Evolutionary conservation across 1,140 invertebrate genomes (phyloP).

Genomic region (Adelges cooleyi): DNA sequence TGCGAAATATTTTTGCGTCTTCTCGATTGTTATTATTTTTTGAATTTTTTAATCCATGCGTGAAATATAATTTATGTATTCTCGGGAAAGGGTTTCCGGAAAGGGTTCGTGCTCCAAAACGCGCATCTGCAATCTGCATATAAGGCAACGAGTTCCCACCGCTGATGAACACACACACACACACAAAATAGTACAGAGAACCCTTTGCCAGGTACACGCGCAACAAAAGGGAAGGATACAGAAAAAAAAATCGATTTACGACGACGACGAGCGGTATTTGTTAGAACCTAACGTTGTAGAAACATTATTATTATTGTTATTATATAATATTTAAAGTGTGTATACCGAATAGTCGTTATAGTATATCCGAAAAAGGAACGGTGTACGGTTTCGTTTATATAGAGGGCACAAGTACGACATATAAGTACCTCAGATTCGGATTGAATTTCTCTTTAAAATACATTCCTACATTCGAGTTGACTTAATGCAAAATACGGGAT

Average conservation of each 20-base stretch:
- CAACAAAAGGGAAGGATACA: constrained; percentile 8
- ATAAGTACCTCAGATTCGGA: too few relatives aligned
- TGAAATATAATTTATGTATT: constrained; percentile 29
- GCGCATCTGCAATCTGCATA: constrained; percentile 27
- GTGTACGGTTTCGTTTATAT: too few relatives aligned
- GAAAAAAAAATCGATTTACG: constrained; percentile 4
- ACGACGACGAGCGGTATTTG: not conserved
- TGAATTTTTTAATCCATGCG: constrained; percentile 28
- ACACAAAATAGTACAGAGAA: not conserved
- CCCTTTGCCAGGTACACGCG: constrained; percentile 13
- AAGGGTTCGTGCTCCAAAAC: not conserved
- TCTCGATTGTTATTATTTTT: constrained; percentile 27
- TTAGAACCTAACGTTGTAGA: constrained; percentile 27
- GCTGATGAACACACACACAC: not conserved
- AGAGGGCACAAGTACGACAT: too few relatives aligned
- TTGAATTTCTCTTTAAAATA: too few relatives aligned
- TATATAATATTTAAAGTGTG: too few relatives aligned
- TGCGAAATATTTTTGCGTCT: constrained; percentile 25
- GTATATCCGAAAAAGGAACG: too few relatives aligned
- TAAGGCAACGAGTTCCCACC: constrained; percentile 24
- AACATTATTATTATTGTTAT: not conserved
- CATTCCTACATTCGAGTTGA: too few relatives aligned
- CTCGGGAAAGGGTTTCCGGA: constrained; percentile 7
- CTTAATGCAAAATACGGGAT: too few relatives aligned
- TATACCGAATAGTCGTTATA: too few relatives aligned